Evolutionary conservation across 2,888 invertebrate genomes (phyloP), one percentile per base, ranked within the genome.

Genomic region (Orthonevra nobilis): DNA sequence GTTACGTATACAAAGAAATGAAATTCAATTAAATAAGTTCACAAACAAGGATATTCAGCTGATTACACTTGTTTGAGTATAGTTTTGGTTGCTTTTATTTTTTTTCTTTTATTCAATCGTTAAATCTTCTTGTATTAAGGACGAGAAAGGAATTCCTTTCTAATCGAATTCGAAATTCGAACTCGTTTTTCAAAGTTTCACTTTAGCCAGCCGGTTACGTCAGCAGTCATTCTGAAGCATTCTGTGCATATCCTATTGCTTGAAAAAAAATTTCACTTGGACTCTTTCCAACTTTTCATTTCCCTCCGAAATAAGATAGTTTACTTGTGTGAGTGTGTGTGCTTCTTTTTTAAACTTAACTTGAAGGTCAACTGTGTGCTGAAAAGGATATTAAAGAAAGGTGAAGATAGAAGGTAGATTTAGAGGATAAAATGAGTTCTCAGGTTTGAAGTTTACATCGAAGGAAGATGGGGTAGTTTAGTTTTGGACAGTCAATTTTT

Each of bases 191-290:
- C 4, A 15, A 36, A 54, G 26, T 38, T 42, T 38, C 26, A 28
- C 28, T n/a, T n/a, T n/a, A n/a, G n/a, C n/a, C n/a, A n/a, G n/a
- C 28, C 7, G 12, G 19, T 38, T 58, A 40, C 58, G 52, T 30
- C 50, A 28, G 23, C 72, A 58, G 56, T 9, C 32, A 1, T 32
- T 34, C 52, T 56, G 50, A 46, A 28, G 30, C 44, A 54, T 42
- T 50, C 60, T 28, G 50, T 60, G 58, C 28, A 20, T 44, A 58
- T 58, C 64, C 64, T 50, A 60, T 66, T 54, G 15, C 42, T 73
- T 58, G 64, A 12, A 73, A 66, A 66, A 66, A n/a, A n/a, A n/a
- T 60, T 74, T 74, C 52, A 74, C 44, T 66, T 66, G 52, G 50
- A 60, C 26, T 36, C 19, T 30, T 52, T 60, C 60, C 66, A 60